Base-by-base conservation (phyloP, 2,113 vertebrate genomes). In the Microcebus lehilahytsara region DNA sequence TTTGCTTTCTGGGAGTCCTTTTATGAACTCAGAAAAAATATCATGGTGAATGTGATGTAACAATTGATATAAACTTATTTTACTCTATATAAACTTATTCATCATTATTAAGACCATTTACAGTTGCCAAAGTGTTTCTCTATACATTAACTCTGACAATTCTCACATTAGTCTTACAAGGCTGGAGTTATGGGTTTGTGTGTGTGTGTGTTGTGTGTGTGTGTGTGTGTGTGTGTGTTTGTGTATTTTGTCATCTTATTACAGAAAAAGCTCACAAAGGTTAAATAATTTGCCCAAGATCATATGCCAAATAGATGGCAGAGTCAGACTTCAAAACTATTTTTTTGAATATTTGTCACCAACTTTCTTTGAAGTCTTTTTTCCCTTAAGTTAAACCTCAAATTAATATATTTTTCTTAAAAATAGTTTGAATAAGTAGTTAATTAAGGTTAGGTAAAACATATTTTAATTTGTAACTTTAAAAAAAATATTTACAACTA, bases 31-130 rank as follows among this genome's bases (percentile, higher is more conserved):
- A 56, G 46, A 37, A 46, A 49, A 91, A 96, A 93, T 9, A 66
- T 78, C 9, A 66, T 96, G 34, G 46, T 72, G 30, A 84, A 56
- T 32, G 20, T 37, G 22, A 81, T 49, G 1, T 66, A 23, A 64
- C n/a, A 90, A 91, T 72, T 92, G 6, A 93, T 22, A 12, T 53
- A 60, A 96, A 92, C 71, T 81, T 67, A 62, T 89, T 95, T 89
- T 66, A 37, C 3, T 60, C 40, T 67, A 74, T 37, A 83, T 60
- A 86, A 94, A 74, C 5, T 7, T 81, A 60, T n/a, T 85, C 42
- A 30, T 42, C 37, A 83, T 89, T 85, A 85, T 74, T 78, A 96
- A 66, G 40, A 69, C 6, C 85, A 42, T 79, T 80, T 69, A 72
- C 37, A 77, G 20, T 71, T 94, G 51, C 16, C n/a, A 89, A 88